These are phyloP conservation scores for Sinodicranocentrus sp. DNA, from an alignment of 2,888 invertebrate species.

Conservation along the genomic window DNA sequence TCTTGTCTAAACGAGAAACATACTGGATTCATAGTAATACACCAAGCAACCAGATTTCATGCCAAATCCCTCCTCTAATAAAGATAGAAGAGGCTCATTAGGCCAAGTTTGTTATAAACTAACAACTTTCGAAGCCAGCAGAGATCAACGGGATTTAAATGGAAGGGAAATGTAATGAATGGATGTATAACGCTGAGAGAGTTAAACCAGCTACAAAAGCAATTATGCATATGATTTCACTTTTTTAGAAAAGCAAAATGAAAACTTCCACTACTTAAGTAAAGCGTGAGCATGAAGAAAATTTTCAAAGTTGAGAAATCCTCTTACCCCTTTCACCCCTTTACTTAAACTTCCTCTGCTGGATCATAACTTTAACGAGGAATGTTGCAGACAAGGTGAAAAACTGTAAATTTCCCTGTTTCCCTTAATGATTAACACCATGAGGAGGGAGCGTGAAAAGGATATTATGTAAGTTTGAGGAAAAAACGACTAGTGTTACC, in stretches of 20 bases:
- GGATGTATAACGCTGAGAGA: not conserved
- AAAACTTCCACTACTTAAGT: not conserved
- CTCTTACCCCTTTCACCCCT: not conserved
- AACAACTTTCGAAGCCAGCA: slow-evolving; percentile 35
- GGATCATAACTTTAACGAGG: slow-evolving; percentile 23
- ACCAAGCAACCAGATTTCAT: slow-evolving; percentile 47
- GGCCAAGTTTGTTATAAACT: slow-evolving; percentile 63
- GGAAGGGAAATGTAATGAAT: slow-evolving; percentile 44
- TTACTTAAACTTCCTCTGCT: not conserved
- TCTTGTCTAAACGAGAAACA: too few species aligned
- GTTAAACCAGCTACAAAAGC: slow-evolving; percentile 16
- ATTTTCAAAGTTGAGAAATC: slow-evolving; percentile 2
- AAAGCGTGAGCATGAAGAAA: not conserved
- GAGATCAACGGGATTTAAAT: slow-evolving; percentile 60
- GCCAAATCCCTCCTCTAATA: slow-evolving; percentile 65
- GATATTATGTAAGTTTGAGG: not conserved
- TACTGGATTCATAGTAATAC: not conserved
- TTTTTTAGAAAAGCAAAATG: not conserved
- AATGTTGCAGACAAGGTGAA: slow-evolving; percentile 23
- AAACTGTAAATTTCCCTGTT: slow-evolving; percentile 2
- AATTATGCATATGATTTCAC: not conserved
- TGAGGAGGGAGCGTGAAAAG: not conserved
- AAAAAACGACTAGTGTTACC: too few species aligned
- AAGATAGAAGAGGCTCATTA: slow-evolving; percentile 72
- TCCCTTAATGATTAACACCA: slow-evolving; percentile 25